A percentile compares a stretch with the other conserved stretches of the same genome.
phyloP scores from a whole-genome alignment of 2,888 invertebrate species.

The Drosophila ustulata region DNA sequence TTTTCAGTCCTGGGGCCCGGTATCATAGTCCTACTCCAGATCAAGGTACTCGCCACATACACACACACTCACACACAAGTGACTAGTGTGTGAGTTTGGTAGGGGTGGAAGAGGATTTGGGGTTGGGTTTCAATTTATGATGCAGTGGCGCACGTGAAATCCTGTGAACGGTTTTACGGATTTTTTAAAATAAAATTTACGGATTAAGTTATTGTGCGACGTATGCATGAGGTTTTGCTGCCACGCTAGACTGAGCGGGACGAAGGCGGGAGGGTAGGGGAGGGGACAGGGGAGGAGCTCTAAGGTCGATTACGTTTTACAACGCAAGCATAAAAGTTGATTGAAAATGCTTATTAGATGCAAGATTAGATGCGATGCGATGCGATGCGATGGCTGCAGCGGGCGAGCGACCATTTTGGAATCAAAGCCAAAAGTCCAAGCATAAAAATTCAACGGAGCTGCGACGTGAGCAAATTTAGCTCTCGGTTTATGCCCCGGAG shows the following conservation, averaged over 20 bases:
- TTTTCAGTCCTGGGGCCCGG: background rate
- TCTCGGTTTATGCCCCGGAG: slow-evolving; percentile 26
- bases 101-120: slow-evolving; percentile 12
- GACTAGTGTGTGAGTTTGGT: slow-evolving; percentile 26
- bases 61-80: slow-evolving; percentile 10
- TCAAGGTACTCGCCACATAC: slow-evolving; percentile 14
- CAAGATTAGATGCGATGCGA: slow-evolving; percentile 82
- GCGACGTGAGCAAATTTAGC: slow-evolving; percentile 81
- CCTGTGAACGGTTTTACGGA: slow-evolving; percentile 74
- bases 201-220: slow-evolving; percentile 82
- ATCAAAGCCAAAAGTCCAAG: slow-evolving; percentile 60
- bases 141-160: slow-evolving; percentile 60
- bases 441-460: slow-evolving; percentile 75
- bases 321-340: slow-evolving; percentile 83
- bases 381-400: slow-evolving; percentile 62
- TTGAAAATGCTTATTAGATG: slow-evolving; percentile 85
- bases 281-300: slow-evolving; percentile 45
- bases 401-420: slow-evolving; percentile 51
- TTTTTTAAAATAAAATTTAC: slow-evolving; percentile 81
- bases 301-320: slow-evolving; percentile 81
- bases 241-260: slow-evolving; percentile 25
- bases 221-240: slow-evolving; percentile 37
- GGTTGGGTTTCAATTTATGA: slow-evolving; percentile 76
- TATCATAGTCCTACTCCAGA: slow-evolving; percentile 5
- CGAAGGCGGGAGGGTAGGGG: background rate